phyloP scores from a whole-genome alignment of 1,140 invertebrate species.

The Micrasema minimum region DNA sequence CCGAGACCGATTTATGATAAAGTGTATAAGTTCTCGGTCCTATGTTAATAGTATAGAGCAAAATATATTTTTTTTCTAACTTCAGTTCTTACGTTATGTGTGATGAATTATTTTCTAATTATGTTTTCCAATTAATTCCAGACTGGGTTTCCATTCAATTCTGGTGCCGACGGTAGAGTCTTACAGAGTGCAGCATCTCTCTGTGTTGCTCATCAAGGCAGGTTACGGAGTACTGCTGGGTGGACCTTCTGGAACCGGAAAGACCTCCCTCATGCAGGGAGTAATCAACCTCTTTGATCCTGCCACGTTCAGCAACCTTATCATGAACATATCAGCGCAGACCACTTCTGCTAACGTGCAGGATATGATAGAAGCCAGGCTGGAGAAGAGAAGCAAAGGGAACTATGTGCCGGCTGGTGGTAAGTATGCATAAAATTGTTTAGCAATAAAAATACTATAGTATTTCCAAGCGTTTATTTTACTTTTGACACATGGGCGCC shows the following conservation, averaged over 20 bases:
- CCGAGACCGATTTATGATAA: no score
- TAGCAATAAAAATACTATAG: no score
- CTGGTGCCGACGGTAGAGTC: slow-evolving; percentile 87
- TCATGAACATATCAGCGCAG: slow-evolving; percentile 87
- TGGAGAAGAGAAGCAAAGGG: slow-evolving; percentile 87
- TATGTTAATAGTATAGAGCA: no score
- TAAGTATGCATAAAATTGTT: slow-evolving; percentile 45
- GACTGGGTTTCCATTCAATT: slow-evolving; percentile 82
- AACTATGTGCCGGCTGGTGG: slow-evolving; percentile 79
- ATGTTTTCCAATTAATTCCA: no score
- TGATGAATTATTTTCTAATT: no score
- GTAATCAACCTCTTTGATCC: slow-evolving; percentile 73
- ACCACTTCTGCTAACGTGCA: slow-evolving; percentile 82
- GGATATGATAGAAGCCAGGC: slow-evolving; percentile 80
- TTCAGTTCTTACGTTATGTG: no score
- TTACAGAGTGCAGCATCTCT: slow-evolving; percentile 79
- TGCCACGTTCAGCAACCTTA: slow-evolving; percentile 72
- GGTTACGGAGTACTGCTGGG: slow-evolving; percentile 78
- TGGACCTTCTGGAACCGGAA: slow-evolving; percentile 84
- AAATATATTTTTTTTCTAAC: no score
- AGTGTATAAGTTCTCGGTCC: no score
- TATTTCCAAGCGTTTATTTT: no score
- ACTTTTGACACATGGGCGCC: no score
- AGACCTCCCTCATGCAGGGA: slow-evolving; percentile 79
- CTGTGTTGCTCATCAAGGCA: slow-evolving; percentile 70